These are phyloP conservation scores for Pangasius mekongensis DNA, from an alignment of 2,797 vertebrate species.

Conservation along the genomic window DNA sequence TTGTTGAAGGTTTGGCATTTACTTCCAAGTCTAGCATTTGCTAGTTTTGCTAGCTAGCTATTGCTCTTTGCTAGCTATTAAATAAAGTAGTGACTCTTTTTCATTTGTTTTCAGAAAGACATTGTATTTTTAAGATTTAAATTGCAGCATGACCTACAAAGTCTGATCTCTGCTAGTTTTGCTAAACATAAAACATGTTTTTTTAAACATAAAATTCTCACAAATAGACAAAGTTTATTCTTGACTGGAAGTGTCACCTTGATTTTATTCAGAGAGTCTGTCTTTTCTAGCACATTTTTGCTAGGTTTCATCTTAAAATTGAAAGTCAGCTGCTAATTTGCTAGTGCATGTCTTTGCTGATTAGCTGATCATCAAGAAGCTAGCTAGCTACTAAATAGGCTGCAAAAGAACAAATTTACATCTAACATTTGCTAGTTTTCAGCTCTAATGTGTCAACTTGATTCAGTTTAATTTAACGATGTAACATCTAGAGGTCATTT, in stretches of 20 bases:
- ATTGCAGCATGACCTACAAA: neutral
- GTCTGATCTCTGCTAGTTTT: neutral
- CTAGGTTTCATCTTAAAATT: neutral
- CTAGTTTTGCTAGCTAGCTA: neutral
- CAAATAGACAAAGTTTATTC: neutral
- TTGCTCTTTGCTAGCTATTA: neutral
- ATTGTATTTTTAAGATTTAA: neutral
- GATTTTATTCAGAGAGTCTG: neutral
- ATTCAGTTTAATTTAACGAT: neutral
- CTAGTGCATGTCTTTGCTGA: neutral
- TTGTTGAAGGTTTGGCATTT: no score
- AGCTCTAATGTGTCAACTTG: neutral
- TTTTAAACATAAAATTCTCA: neutral
- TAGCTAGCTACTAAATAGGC: neutral
- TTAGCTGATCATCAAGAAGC: neutral
- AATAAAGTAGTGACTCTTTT: no score
- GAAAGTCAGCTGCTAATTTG: neutral
- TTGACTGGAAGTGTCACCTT: neutral
- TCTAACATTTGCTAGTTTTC: neutral
- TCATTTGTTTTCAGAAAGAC: no score
- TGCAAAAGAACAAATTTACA: neutral
- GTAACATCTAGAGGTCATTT: neutral
- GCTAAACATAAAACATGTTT: no score
- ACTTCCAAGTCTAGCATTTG: neutral
- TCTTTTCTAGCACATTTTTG: neutral